Evolutionary conservation across 2,113 vertebrate species (phyloP), one percentile per base, ranked within the genome.

Genomic region (Tragulus kanchil): DNA sequence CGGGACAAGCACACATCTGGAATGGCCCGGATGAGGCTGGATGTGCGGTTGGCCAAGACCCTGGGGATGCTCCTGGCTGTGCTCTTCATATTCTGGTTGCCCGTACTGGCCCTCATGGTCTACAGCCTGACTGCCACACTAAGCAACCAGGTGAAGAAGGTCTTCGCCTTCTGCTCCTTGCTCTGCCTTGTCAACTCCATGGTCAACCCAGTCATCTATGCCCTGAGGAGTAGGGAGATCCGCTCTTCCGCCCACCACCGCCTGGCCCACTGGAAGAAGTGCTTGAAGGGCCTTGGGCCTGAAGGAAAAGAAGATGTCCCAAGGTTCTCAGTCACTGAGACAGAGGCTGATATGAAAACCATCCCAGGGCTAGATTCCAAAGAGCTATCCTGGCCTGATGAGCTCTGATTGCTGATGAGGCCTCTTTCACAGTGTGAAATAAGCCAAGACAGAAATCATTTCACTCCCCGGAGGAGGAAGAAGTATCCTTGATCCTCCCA

Each of bases 121-220:
- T 98, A 98, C 62, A 99, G 99, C 62, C 28, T 99, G 95, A 97
- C 98, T 1, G 6, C 92, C 62, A 28, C 17, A 0, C 98, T 99
- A 82, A 98, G 90, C 3, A 17, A 5, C 0, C 45, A 0, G 48
- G 98, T 99, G 86, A 99, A 98, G 98, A 98, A 98, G 89, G 98
- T 97, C 50, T 99, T 99, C 3, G 99, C 99, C 93, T 99, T 99
- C 96, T 99, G 99, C 96, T 99, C 99, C 98, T 99, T 99, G 61
- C 99, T 99, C 65, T 99, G 99, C 94, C 98, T 99, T 48, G 96
- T 99, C 89, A 99, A 99, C 98, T 99, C 99, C 45, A 98, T 99
- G 94, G 98, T 99, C 87, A 99, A 99, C 97, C 99, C 99, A 1
- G 82, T 99, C 61, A 98, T 99, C 56, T 99, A 99, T 0, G 99